Percentiles rank a stretch among this genome's conserved stretches.
Evolutionary conservation across 2,888 invertebrate genomes (phyloP).

Genomic region (Meloe dianella): DNA sequence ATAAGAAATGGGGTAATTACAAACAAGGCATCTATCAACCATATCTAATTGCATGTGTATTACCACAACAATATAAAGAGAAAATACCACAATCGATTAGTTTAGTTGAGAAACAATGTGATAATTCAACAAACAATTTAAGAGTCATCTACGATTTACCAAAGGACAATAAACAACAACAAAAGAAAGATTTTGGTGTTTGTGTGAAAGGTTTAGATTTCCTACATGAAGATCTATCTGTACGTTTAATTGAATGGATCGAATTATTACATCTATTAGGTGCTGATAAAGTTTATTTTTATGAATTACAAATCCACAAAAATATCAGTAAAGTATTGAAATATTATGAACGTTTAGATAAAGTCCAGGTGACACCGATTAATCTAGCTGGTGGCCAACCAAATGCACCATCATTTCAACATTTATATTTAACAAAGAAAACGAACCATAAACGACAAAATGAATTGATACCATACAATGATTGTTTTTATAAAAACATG

Average conservation of each 20-base stretch:
- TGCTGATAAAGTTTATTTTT: slow-evolving; percentile 90
- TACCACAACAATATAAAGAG: slow-evolving; percentile 76
- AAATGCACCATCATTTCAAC: slow-evolving; percentile 86
- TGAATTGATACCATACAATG: slow-evolving; percentile 95
- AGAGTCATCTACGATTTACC: slow-evolving; percentile 83
- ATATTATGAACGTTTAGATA: slow-evolving; percentile 63
- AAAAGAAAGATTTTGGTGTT: slow-evolving; percentile 83
- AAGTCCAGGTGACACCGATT: slow-evolving; percentile 73
- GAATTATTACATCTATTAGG: slow-evolving; percentile 85
- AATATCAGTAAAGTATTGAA: slow-evolving; percentile 84
- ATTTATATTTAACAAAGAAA: slow-evolving; percentile 88
- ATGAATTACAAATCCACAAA: slow-evolving; percentile 89
- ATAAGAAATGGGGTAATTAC: slow-evolving; percentile 93
- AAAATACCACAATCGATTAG: slow-evolving; percentile 84
- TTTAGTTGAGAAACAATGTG: slow-evolving; percentile 83
- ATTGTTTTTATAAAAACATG: slow-evolving; percentile 92
- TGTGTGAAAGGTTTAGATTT: slow-evolving; percentile 95
- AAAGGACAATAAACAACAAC: slow-evolving; percentile 48
- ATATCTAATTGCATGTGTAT: slow-evolving; percentile 87
- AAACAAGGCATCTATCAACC: slow-evolving; percentile 91
- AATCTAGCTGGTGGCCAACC: slow-evolving; percentile 90
- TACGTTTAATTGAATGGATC: slow-evolving; percentile 92
- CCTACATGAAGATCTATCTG: slow-evolving; percentile 87
- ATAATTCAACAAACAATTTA: slow-evolving; percentile 84
- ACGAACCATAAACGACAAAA: slow-evolving; percentile 93